phyloP scores from a whole-genome alignment of 1,140 invertebrate species.

The Adelges cooleyi region DNA sequence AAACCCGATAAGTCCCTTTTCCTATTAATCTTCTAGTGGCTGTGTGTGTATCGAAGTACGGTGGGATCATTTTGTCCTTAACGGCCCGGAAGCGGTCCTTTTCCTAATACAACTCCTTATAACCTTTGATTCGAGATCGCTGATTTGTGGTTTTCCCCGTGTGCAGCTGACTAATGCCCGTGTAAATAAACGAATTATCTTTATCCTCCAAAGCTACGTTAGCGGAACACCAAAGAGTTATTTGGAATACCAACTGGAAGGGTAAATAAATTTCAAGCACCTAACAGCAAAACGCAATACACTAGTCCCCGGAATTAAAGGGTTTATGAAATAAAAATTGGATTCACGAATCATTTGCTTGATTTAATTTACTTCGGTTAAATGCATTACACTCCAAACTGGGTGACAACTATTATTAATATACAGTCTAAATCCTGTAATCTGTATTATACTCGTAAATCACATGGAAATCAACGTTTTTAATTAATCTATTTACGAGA shows the following conservation, averaged over 20 bases:
- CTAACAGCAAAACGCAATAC: too few species aligned
- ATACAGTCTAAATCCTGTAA: too few species aligned
- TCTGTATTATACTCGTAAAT: too few species aligned
- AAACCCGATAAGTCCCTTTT: constrained; percentile 16
- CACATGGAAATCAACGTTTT: too few species aligned
- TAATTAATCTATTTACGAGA: too few species aligned
- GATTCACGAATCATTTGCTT: constrained; percentile 2
- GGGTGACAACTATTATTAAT: too few species aligned
- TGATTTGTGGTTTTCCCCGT: constrained; percentile 19
- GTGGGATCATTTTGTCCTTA: constrained; percentile 17
- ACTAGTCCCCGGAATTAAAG: too few species aligned
- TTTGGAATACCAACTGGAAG: too few species aligned
- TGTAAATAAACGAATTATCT: constrained; percentile 14
- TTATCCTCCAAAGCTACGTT: not conserved
- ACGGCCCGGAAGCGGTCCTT: constrained; percentile 9
- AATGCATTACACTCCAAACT: not conserved
- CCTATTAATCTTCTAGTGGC: not conserved
- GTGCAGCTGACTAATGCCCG: constrained; percentile 15
- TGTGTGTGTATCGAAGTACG: not conserved
- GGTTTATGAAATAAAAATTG: not conserved
- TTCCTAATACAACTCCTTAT: not conserved
- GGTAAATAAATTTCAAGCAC: too few species aligned
- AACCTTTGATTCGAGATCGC: constrained; percentile 6
- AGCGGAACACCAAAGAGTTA: too few species aligned
- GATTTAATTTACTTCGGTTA: not conserved